Evolutionary conservation across 2,113 vertebrate genomes (phyloP).

Genomic region (Regulus satrapa): DNA sequence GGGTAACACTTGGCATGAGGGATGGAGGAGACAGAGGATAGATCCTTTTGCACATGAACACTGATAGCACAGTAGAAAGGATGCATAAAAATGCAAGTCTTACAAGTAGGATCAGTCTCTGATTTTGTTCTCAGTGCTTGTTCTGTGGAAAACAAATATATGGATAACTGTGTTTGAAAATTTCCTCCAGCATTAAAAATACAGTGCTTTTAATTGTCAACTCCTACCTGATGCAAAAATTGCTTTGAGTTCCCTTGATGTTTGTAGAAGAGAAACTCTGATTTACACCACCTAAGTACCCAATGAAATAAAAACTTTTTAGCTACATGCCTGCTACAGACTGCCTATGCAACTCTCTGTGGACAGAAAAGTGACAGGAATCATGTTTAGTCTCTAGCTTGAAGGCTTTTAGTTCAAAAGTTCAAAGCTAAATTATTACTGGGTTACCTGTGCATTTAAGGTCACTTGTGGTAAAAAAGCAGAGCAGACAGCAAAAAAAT

Average conservation of each 20-base stretch:
- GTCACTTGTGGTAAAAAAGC: background rate
- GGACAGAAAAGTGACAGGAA: background rate
- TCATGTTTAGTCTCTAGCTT: background rate
- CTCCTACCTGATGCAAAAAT: background rate
- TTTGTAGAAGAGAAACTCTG: background rate
- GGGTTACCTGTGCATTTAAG: background rate
- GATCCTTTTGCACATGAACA: background rate
- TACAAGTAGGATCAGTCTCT: background rate
- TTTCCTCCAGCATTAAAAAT: background rate
- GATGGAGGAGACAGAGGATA: background rate
- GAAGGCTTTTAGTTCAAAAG: background rate
- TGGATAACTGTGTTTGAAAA: background rate
- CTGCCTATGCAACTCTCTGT: background rate
- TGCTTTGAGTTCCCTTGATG: background rate
- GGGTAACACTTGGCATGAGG: rapidly evolving
- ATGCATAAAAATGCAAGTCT: background rate
- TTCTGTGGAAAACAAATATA: background rate
- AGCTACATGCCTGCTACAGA: background rate
- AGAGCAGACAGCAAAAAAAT: background rate
- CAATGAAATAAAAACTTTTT: background rate
- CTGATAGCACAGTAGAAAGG: background rate
- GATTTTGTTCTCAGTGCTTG: background rate
- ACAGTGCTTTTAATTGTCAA: background rate
- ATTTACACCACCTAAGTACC: background rate
- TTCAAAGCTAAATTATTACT: background rate